Evolutionary conservation across 2,888 invertebrate species (phyloP).

Genomic region (Labia minor): DNA sequence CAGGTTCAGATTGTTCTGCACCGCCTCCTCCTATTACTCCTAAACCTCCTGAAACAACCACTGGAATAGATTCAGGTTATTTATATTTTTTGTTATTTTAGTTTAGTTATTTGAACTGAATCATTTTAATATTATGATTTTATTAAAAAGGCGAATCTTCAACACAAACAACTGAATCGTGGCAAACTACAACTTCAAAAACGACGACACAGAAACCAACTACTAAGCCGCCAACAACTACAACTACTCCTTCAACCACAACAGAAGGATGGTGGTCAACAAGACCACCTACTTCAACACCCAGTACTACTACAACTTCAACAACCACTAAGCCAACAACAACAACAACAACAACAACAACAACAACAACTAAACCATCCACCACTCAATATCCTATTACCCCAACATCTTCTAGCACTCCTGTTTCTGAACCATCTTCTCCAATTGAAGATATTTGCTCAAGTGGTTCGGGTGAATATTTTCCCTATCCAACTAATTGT

Average conservation of each 20-base stretch:
- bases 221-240: slow-evolving; percentile 25
- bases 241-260: slow-evolving; percentile 22
- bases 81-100: slow-evolving; percentile 20
- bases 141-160: slow-evolving; percentile 9
- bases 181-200: slow-evolving; percentile 23
- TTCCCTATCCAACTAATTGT: slow-evolving; percentile 56
- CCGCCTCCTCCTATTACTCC: slow-evolving; percentile 66
- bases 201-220: slow-evolving; percentile 27
- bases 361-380: slow-evolving; percentile 34
- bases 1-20: slow-evolving; percentile 51
- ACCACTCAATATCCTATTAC: slow-evolving; percentile 32
- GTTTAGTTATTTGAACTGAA: not conserved
- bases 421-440: slow-evolving; percentile 36
- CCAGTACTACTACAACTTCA: too few species aligned
- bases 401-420: slow-evolving; percentile 34
- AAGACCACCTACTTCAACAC: slow-evolving; percentile 16
- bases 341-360: slow-evolving; percentile 28
- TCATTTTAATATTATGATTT: not conserved
- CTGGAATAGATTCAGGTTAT: slow-evolving; percentile 49
- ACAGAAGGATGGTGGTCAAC: slow-evolving; percentile 21
- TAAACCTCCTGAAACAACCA: slow-evolving; percentile 60
- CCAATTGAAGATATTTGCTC: not conserved
- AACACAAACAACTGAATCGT: slow-evolving; percentile 19
- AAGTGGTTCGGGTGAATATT: slow-evolving; percentile 37
- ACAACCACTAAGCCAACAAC: slow-evolving; percentile 28